A percentile compares a stretch with the other conserved stretches of the same genome.
Conservation (phyloP, 1,140 invertebrate genomes). For the Lepidurus packardi region DNA sequence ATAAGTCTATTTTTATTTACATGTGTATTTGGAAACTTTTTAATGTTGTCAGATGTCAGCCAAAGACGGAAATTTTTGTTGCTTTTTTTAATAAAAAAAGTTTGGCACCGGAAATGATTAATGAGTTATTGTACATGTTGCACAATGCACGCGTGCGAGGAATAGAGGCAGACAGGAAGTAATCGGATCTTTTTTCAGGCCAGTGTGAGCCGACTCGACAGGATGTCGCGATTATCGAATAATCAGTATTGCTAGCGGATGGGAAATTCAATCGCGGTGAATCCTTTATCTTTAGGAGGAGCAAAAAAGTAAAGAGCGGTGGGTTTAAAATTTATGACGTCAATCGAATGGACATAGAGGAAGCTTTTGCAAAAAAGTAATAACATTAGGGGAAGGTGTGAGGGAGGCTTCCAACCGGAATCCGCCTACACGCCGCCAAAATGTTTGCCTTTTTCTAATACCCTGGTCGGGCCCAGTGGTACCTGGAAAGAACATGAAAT, state of each 20-base stretch:
- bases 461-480: neutral
- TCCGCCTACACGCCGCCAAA: neutral
- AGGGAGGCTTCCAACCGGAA: neutral
- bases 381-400: neutral
- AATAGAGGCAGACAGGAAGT: neutral
- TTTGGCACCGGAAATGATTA: conserved; percentile 1
- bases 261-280: neutral
- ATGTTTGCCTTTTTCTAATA: neutral
- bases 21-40: too few species aligned
- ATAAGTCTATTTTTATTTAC: too few species aligned
- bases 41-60: too few species aligned
- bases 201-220: neutral
- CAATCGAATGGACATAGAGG: neutral
- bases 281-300: neutral
- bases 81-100: neutral
- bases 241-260: neutral
- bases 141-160: neutral
- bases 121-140: neutral
- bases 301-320: neutral
- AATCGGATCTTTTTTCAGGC: neutral
- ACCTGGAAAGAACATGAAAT: neutral
- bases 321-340: neutral
- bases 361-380: neutral
- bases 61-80: too few species aligned
- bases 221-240: neutral